A percentile compares a stretch with the other conserved stretches of the same genome.
phyloP scores from a whole-genome alignment of 2,888 invertebrate genomes.

The Dynastes grantii region DNA sequence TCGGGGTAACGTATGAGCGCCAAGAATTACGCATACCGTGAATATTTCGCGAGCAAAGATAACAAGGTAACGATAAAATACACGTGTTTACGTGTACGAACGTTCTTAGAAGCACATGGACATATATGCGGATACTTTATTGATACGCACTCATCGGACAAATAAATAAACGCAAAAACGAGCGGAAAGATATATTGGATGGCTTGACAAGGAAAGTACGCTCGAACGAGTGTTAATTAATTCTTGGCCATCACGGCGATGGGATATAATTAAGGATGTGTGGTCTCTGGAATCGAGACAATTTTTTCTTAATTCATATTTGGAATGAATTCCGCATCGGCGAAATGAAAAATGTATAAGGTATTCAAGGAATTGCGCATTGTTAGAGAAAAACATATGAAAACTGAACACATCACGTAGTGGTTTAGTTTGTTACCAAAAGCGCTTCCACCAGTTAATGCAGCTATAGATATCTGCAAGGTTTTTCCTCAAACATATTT shows the following conservation, averaged over 20 bases:
- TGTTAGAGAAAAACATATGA: too few species aligned
- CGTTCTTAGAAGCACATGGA: constrained; percentile 15
- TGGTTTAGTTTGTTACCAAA: too few species aligned
- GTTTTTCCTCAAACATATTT: too few species aligned
- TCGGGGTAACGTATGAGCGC: neutral
- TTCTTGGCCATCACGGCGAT: neutral
- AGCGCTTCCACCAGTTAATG: too few species aligned
- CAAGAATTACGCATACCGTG: constrained; percentile 9
- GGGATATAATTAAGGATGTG: constrained; percentile 3
- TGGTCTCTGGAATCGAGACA: constrained; percentile 6
- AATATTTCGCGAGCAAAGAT: neutral
- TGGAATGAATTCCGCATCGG: neutral
- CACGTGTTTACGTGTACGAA: neutral
- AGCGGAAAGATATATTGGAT: constrained; percentile 12
- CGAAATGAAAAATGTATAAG: too few species aligned
- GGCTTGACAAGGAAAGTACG: constrained; percentile 11
- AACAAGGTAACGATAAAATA: neutral
- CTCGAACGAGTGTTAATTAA: constrained; percentile 14
- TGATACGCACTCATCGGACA: neutral
- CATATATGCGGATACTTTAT: constrained; percentile 10
- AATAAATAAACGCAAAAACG: constrained; percentile 13
- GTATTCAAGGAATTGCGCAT: too few species aligned
- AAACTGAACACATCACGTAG: too few species aligned
- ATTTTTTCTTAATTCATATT: constrained; percentile 8
- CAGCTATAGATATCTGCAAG: too few species aligned